phyloP scores from a whole-genome alignment of 2,888 invertebrate species.

The Pachycephus smyrnensis region DNA sequence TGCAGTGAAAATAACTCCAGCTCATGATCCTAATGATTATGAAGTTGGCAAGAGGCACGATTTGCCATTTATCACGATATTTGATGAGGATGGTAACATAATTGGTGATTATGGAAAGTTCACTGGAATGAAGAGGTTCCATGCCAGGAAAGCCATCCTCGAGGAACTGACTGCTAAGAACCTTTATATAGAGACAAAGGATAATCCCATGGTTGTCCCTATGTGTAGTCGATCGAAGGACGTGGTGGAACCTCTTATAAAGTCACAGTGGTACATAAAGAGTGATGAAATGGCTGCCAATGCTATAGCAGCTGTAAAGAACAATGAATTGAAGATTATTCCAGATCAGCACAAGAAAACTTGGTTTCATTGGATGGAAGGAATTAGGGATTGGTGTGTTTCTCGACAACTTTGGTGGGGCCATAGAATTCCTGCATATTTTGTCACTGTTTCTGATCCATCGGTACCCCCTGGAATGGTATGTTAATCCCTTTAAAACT shows the following conservation, averaged over 20 bases:
- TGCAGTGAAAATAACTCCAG: constrained; percentile 99
- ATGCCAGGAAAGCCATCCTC: constrained; percentile 86
- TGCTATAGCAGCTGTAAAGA: constrained; percentile 84
- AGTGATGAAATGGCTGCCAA: constrained; percentile 90
- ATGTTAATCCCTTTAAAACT: constrained; percentile 33
- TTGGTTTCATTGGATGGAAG: constrained; percentile 97
- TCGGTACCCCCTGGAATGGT: constrained; percentile 53
- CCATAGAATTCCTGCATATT: constrained; percentile 96
- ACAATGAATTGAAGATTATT: constrained; percentile 86
- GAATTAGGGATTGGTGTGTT: constrained; percentile 98
- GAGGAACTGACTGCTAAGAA: constrained; percentile 79
- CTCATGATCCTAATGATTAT: constrained; percentile 97
- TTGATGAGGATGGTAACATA: constrained; percentile 92
- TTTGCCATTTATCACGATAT: constrained; percentile 87
- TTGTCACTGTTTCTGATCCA: constrained; percentile 72
- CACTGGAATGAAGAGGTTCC: constrained; percentile 90
- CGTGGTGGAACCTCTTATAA: constrained; percentile 94
- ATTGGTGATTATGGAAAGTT: constrained; percentile 84
- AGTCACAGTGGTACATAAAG: constrained; percentile 96
- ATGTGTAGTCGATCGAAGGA: constrained; percentile 97
- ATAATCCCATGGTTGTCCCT: constrained; percentile 97
- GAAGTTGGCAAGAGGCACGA: constrained; percentile 92
- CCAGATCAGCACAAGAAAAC: constrained; percentile 92
- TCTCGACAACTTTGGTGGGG: constrained; percentile 99
- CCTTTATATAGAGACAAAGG: constrained; percentile 82